A percentile compares a stretch with the other conserved stretches of the same genome.
Evolutionary conservation across 2,797 vertebrate species (phyloP).

Genomic region (Gallinago stenura): DNA sequence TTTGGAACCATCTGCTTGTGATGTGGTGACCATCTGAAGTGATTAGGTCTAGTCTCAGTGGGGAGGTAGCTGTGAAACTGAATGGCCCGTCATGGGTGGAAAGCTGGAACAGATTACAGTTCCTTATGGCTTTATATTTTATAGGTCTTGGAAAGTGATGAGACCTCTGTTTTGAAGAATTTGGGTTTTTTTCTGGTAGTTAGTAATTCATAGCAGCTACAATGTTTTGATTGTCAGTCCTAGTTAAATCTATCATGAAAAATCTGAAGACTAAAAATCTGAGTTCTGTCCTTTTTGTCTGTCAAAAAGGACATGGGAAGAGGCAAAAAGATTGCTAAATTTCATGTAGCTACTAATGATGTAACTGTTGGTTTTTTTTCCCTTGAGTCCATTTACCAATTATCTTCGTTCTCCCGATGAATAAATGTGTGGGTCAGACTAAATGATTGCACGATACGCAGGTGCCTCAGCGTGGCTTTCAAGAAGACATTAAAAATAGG

Average conservation of each 20-base stretch:
- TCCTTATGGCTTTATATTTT: background rate
- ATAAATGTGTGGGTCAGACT: background rate
- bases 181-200: background rate
- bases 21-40: background rate
- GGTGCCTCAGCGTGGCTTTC: background rate
- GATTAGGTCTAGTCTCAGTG: background rate
- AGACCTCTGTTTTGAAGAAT: background rate
- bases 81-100: background rate
- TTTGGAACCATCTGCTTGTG: background rate
- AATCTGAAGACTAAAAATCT: background rate
- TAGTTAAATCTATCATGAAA: background rate
- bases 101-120: background rate
- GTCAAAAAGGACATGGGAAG: background rate
- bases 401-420: background rate
- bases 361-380: background rate
- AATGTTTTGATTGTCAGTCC: accelerated
- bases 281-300: background rate
- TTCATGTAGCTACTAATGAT: background rate
- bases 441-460: accelerated
- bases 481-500: background rate
- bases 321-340: background rate
- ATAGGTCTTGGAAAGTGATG: background rate
- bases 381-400: background rate
- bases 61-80: background rate
- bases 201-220: background rate